phyloP scores from a whole-genome alignment of 2,797 vertebrate species.

The Cichlasoma orientale region DNA sequence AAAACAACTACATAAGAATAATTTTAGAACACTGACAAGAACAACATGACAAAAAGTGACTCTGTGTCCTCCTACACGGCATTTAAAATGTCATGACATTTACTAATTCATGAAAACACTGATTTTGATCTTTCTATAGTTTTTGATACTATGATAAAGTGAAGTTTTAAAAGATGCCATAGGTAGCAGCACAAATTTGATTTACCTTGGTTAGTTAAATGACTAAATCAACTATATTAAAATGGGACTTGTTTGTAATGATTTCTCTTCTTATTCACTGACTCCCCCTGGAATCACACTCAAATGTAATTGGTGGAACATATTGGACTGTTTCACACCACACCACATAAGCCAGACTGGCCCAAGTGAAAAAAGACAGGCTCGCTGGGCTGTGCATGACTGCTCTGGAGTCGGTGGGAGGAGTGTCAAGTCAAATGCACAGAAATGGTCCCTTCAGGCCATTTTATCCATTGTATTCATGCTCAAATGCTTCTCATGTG shows the following conservation, averaged over 20 bases:
- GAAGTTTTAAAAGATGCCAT: neutral
- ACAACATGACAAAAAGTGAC: neutral
- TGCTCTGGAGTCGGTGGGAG: slow-evolving; percentile 29
- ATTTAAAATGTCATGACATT: neutral
- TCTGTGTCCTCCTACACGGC: neutral
- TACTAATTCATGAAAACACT: neutral
- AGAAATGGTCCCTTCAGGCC: slow-evolving; percentile 13
- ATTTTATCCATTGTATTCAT: neutral
- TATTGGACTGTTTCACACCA: slow-evolving; percentile 21
- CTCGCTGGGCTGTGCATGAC: slow-evolving; percentile 23
- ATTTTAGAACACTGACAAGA: slow-evolving; percentile 9
- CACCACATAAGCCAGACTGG: slow-evolving; percentile 21
- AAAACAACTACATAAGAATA: neutral
- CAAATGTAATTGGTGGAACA: slow-evolving; percentile 23
- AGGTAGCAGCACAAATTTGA: neutral
- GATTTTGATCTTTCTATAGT: neutral
- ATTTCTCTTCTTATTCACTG: slow-evolving; percentile 16
- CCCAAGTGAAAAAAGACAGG: slow-evolving; percentile 15
- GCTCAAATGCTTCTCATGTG: slow-evolving; percentile 16
- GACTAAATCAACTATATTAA: neutral
- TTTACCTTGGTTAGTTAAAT: neutral
- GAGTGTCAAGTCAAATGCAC: slow-evolving; percentile 21
- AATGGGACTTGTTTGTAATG: slow-evolving; percentile 5
- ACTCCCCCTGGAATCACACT: neutral
- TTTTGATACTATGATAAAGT: neutral